Evolutionary conservation across 1,140 invertebrate species (phyloP).

Genomic region (Phthorimaea operculella): DNA sequence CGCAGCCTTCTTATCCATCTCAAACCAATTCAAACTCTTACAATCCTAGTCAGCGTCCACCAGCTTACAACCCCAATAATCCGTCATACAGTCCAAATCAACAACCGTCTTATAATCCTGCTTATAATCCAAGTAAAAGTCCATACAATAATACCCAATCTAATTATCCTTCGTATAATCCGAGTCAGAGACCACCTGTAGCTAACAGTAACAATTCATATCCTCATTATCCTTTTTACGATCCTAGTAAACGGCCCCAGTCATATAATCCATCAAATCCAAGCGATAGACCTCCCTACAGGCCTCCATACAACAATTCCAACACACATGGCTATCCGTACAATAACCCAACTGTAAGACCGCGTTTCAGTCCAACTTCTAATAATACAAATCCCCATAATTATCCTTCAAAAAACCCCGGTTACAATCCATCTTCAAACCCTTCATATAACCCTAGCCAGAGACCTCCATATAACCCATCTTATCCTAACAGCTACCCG

Average conservation of each 20-base stretch:
- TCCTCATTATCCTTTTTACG: background rate
- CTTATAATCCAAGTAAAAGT: background rate
- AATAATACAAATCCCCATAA: background rate
- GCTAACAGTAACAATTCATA: background rate
- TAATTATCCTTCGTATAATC: background rate
- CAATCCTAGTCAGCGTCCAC: background rate
- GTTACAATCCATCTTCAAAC: background rate
- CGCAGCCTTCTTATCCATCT: background rate
- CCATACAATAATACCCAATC: background rate
- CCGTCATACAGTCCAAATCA: conserved; percentile 1
- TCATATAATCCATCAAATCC: background rate
- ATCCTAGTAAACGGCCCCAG: background rate
- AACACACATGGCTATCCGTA: background rate
- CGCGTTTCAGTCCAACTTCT: background rate
- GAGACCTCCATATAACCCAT: background rate
- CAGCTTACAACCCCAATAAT: background rate
- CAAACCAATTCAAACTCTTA: background rate
- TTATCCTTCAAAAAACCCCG: background rate
- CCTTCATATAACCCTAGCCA: conserved; percentile 1
- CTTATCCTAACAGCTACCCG: background rate
- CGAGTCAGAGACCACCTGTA: background rate
- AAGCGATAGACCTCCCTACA: too few relatives aligned
- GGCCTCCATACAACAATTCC: background rate
- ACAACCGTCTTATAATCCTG: conserved; percentile 1
- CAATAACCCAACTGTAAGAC: background rate